A percentile compares a stretch with the other conserved stretches of the same genome.
Evolutionary conservation across 2,113 vertebrate species (phyloP).

Genomic region (Halcyon senegalensis): DNA sequence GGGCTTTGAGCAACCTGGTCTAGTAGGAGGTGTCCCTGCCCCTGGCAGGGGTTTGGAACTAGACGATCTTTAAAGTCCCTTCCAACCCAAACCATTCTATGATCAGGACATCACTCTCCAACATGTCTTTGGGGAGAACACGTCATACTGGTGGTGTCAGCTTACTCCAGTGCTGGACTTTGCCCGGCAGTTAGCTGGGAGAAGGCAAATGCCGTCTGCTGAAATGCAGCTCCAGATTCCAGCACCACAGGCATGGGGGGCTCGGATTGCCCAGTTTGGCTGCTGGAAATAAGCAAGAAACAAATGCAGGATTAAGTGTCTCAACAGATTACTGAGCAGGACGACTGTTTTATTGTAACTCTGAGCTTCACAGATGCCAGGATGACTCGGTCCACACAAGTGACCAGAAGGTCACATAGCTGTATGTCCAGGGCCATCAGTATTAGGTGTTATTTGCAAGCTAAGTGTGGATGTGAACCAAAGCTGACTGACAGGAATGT

Average conservation of each 20-base stretch:
- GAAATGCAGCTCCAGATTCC: background rate
- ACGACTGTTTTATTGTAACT: background rate
- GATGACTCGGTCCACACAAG: background rate
- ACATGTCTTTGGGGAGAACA: background rate
- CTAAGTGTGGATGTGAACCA: background rate
- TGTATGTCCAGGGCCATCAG: background rate
- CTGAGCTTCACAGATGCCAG: background rate
- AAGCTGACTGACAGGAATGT: slow-evolving; percentile 67
- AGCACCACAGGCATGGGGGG: background rate
- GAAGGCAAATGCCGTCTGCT: background rate
- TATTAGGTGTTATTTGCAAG: background rate
- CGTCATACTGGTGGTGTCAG: background rate
- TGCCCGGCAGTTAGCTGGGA: background rate
- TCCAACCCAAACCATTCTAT: too few relatives aligned
- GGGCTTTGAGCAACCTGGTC: too few relatives aligned
- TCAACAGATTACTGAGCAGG: background rate
- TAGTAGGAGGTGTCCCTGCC: too few relatives aligned
- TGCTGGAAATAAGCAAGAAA: slow-evolving; percentile 45
- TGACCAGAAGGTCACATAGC: slow-evolving; percentile 38
- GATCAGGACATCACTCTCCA: rapidly evolving
- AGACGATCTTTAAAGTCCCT: too few relatives aligned
- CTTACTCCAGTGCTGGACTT: background rate
- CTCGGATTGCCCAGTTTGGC: background rate
- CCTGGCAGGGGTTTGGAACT: too few relatives aligned
- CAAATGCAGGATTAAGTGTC: slow-evolving; percentile 55